Percentiles rank a stretch among this genome's conserved stretches.
phyloP scores from a whole-genome alignment of 2,888 invertebrate species.

The Tinea semifulvella region DNA sequence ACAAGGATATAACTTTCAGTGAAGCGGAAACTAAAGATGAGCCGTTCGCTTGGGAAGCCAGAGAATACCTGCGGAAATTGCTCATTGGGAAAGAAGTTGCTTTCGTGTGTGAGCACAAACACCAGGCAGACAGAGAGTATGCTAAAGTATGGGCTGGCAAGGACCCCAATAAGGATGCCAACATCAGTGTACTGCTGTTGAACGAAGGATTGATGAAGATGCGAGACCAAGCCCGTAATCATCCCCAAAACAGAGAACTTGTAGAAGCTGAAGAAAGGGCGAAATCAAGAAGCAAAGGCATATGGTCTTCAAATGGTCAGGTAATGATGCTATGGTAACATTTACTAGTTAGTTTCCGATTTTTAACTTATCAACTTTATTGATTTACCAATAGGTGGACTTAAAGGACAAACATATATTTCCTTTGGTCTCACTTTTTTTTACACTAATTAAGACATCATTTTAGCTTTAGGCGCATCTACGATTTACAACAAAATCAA shows the following conservation, averaged over 20 bases:
- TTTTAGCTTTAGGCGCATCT: no score
- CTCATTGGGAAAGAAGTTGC: conserved; percentile 90
- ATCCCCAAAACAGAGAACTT: conserved; percentile 73
- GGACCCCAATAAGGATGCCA: conserved; percentile 81
- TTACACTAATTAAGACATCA: no score
- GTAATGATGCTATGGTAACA: conserved; percentile 26
- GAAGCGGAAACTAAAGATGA: conserved; percentile 83
- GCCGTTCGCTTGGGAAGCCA: conserved; percentile 97
- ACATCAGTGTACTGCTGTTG: conserved; percentile 87
- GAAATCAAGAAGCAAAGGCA: conserved; percentile 87
- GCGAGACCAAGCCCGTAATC: conserved; percentile 64
- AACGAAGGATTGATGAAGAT: conserved; percentile 91
- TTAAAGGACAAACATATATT: no score
- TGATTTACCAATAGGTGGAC: no score
- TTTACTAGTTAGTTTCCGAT: no score
- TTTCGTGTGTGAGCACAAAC: conserved; percentile 85
- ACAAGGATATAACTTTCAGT: no score
- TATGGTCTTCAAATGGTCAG: conserved; percentile 68
- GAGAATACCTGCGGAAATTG: conserved; percentile 93
- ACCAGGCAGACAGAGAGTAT: conserved; percentile 83
- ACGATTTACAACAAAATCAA: no score
- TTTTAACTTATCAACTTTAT: no score
- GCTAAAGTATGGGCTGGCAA: conserved; percentile 87
- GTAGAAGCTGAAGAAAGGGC: conserved; percentile 91
- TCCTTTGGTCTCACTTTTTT: no score